These are phyloP conservation scores for Macrotis lagotis DNA, from an alignment of 2,113 vertebrate genomes.

Conservation along the genomic window DNA sequence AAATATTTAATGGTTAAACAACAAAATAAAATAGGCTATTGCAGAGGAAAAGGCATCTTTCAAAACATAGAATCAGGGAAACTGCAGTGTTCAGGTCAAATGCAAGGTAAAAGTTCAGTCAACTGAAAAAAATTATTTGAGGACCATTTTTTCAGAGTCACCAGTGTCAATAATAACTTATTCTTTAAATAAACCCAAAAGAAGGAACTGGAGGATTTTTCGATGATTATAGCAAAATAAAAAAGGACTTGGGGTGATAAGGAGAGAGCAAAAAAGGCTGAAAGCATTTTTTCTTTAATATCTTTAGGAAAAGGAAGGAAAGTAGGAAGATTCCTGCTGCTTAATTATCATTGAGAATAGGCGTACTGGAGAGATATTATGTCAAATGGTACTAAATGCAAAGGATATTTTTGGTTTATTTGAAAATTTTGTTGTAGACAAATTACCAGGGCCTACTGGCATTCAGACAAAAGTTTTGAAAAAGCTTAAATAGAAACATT, in stretches of 20 bases:
- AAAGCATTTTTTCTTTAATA: background rate
- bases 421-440: background rate
- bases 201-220: background rate
- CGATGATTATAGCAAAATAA: background rate
- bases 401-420: background rate
- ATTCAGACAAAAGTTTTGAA: background rate
- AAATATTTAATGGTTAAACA: background rate
- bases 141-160: background rate
- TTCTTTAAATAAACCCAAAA: constrained; percentile 18
- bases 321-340: background rate
- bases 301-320: background rate
- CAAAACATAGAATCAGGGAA: background rate
- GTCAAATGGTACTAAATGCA: background rate
- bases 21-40: background rate
- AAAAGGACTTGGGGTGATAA: background rate
- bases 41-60: background rate
- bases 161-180: background rate
- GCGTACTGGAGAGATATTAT: background rate
- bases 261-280: background rate
- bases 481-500: background rate
- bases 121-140: background rate
- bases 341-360: constrained; percentile 24
- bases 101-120: background rate
- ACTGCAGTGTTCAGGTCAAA: constrained; percentile 9
- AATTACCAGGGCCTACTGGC: background rate